Conservation (phyloP, 2,113 vertebrate genomes). For the Alligator sinensis region DNA sequence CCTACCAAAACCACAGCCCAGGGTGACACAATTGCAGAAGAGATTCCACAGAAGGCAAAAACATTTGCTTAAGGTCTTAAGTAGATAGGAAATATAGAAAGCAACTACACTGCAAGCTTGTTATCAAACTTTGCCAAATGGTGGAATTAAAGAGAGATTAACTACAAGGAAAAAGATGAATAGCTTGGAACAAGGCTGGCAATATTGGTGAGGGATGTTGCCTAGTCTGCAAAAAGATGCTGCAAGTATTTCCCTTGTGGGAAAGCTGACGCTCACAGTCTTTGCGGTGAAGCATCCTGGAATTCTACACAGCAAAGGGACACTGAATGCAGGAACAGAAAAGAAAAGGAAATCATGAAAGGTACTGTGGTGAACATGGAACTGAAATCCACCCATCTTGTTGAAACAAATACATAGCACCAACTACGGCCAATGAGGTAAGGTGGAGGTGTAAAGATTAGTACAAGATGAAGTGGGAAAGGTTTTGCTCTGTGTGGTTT, state of each 20-base stretch:
- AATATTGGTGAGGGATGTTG: neutral
- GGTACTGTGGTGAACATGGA: neutral
- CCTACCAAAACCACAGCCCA: neutral
- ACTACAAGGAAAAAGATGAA: slow-evolving; percentile 15
- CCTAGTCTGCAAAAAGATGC: neutral
- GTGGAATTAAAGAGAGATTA: slow-evolving; percentile 15
- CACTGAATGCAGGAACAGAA: slow-evolving; percentile 7
- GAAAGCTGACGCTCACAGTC: neutral
- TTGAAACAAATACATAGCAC: slow-evolving; percentile 16
- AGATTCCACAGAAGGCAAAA: neutral
- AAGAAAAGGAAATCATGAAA: slow-evolving; percentile 31
- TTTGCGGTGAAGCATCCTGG: neutral
- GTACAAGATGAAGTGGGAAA: slow-evolving; percentile 8
- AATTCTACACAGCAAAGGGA: slow-evolving; percentile 5
- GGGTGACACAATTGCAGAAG: neutral
- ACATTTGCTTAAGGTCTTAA: slow-evolving; percentile 39
- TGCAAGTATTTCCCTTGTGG: neutral
- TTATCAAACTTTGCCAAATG: slow-evolving; percentile 29
- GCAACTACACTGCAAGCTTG: neutral
- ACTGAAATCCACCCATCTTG: slow-evolving; percentile 41
- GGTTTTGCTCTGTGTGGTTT: neutral
- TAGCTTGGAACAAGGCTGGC: slow-evolving; percentile 55
- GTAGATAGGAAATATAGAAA: slow-evolving; percentile 4
- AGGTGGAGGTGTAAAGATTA: slow-evolving; percentile 25
- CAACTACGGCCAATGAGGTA: slow-evolving; percentile 9